Conservation (phyloP, 2,797 vertebrate species). For the Geotrypetes seraphini region DNA sequence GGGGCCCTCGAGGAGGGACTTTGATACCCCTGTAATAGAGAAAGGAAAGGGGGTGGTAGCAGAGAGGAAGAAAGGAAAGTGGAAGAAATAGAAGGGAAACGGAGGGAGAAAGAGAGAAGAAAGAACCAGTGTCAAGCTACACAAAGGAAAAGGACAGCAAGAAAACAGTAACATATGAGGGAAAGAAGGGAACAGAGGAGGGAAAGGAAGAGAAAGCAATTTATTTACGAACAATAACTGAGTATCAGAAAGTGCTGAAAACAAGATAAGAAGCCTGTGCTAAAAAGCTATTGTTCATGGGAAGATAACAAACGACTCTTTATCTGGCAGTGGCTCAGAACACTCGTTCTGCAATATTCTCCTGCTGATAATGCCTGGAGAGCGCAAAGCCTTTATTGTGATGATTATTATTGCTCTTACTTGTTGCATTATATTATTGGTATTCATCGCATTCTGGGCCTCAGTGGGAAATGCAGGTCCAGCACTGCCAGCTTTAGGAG, state of each 20-base stretch:
- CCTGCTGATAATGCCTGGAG: constrained; percentile 11
- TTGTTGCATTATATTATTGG: constrained; percentile 8
- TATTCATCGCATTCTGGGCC: constrained; percentile 8
- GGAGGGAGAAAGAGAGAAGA: no score
- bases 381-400: constrained; percentile 13
- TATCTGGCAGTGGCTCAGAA: constrained; percentile 8
- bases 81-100: no score
- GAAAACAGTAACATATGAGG: neutral
- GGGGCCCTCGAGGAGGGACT: no score
- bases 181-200: neutral
- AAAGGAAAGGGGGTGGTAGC: no score
- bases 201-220: constrained; percentile 13
- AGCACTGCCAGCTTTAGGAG: no score
- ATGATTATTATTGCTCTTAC: constrained; percentile 10
- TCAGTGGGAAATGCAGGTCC: no score
- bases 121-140: no score
- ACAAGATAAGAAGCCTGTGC: constrained; percentile 13
- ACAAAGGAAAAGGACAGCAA: no score
- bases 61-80: no score
- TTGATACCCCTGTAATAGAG: no score
- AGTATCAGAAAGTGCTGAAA: constrained; percentile 10
- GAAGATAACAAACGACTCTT: constrained; percentile 14
- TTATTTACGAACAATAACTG: constrained; percentile 18
- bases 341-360: constrained; percentile 14
- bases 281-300: constrained; percentile 11